These are phyloP conservation scores for Suncus etruscus DNA, from an alignment of 2,113 vertebrate species.

Conservation along the genomic window DNA sequence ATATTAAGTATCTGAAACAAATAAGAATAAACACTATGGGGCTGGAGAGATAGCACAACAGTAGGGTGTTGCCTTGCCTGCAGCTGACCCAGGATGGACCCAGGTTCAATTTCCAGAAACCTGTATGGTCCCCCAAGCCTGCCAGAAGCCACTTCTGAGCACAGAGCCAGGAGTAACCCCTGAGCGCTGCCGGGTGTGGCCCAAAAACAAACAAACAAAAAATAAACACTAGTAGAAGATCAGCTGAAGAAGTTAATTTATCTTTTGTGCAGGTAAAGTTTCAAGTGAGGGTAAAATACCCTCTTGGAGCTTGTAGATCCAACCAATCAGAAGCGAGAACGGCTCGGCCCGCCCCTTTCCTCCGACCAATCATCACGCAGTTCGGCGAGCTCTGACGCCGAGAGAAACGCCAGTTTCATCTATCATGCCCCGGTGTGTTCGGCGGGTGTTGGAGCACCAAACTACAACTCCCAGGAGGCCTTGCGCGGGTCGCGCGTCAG, in stretches of 20 bases:
- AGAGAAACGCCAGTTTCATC: slow-evolving; percentile 22
- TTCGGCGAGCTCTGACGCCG: not conserved
- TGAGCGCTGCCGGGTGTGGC: too few relatives aligned
- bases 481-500: not conserved
- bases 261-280: slow-evolving; percentile 28
- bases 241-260: slow-evolving; percentile 23
- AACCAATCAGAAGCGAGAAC: slow-evolving; percentile 53
- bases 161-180: too few relatives aligned
- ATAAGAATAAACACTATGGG: not conserved
- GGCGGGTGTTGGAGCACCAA: not conserved
- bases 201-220: not conserved
- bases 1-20: not conserved
- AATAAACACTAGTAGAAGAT: slow-evolving; percentile 36
- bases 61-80: too few relatives aligned
- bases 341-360: not conserved
- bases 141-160: too few relatives aligned
- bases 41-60: too few relatives aligned
- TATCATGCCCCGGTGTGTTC: too few relatives aligned
- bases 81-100: too few relatives aligned
- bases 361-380: slow-evolving; percentile 59
- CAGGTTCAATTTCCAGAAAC: too few relatives aligned
- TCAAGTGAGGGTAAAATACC: not conserved
- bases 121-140: too few relatives aligned
- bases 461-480: slow-evolving; percentile 74
- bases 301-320: not conserved